phyloP scores from a whole-genome alignment of 2,888 invertebrate species.

The Sminthurides aquaticus region DNA sequence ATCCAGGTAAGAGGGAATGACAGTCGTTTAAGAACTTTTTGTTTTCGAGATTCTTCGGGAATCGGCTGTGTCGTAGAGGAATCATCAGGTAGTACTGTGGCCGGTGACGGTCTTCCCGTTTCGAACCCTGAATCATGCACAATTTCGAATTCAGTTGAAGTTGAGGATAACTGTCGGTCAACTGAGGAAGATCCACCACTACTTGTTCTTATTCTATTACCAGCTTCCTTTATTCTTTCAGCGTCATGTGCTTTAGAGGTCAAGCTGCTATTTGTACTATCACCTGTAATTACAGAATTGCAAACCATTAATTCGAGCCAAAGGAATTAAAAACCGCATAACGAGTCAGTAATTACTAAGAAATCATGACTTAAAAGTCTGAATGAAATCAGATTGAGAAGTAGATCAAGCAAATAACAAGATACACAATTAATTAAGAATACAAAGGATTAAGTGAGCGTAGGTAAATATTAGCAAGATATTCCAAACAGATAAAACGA shows the following conservation, averaged over 20 bases:
- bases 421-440: no score
- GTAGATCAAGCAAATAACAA: no score
- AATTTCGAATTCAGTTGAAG: slow-evolving; percentile 21
- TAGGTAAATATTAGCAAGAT: no score
- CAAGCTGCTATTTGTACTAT: slow-evolving; percentile 17
- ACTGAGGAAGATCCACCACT: slow-evolving; percentile 4
- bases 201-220: slow-evolving; percentile 6
- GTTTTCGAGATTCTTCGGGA: slow-evolving; percentile 35
- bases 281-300: slow-evolving; percentile 10
- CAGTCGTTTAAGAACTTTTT: slow-evolving; percentile 82
- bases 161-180: neutral
- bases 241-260: slow-evolving; percentile 7
- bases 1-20: slow-evolving; percentile 88
- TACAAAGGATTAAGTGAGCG: no score
- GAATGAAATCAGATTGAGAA: no score
- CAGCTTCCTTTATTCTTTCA: slow-evolving; percentile 6
- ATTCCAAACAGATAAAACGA: no score
- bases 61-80: slow-evolving; percentile 10
- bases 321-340: no score
- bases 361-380: no score
- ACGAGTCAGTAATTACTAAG: no score
- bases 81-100: slow-evolving; percentile 14
- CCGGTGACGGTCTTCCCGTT: slow-evolving; percentile 26
- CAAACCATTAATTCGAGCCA: no score
- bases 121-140: slow-evolving; percentile 31